A percentile compares a stretch with the other conserved stretches of the same genome.
phyloP scores from a whole-genome alignment of 2,797 vertebrate genomes.

The Tamandua tetradactyla region DNA sequence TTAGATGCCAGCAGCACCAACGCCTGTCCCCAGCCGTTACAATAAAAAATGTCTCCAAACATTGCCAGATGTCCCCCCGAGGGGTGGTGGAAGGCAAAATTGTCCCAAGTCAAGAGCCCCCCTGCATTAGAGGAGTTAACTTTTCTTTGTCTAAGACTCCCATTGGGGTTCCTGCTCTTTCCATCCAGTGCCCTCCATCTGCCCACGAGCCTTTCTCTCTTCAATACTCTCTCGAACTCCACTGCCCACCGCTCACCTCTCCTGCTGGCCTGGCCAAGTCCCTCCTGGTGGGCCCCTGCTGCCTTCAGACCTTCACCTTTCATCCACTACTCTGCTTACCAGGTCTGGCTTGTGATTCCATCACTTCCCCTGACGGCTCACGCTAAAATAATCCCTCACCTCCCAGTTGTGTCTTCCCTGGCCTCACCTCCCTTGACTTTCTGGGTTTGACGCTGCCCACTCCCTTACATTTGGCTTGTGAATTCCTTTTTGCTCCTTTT shows the following conservation, averaged over 20 bases:
- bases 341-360: neutral
- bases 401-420: neutral
- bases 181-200: neutral
- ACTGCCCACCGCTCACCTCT: neutral
- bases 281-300: fast-evolving
- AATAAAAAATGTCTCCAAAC: neutral
- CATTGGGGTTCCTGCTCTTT: neutral
- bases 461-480: neutral
- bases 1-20: fast-evolving
- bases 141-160: neutral
- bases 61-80: neutral
- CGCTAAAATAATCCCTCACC: neutral
- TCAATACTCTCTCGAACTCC: neutral
- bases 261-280: too few relatives aligned
- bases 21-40: too few relatives aligned
- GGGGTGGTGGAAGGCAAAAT: too few relatives aligned
- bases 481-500: neutral
- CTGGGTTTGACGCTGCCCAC: neutral
- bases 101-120: neutral
- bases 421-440: neutral
- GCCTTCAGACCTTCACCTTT: neutral
- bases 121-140: too few relatives aligned
- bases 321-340: neutral
- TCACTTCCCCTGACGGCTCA: neutral
- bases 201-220: neutral